Conservation (phyloP, 2,113 vertebrate genomes). For the Myiopsitta monachus region DNA sequence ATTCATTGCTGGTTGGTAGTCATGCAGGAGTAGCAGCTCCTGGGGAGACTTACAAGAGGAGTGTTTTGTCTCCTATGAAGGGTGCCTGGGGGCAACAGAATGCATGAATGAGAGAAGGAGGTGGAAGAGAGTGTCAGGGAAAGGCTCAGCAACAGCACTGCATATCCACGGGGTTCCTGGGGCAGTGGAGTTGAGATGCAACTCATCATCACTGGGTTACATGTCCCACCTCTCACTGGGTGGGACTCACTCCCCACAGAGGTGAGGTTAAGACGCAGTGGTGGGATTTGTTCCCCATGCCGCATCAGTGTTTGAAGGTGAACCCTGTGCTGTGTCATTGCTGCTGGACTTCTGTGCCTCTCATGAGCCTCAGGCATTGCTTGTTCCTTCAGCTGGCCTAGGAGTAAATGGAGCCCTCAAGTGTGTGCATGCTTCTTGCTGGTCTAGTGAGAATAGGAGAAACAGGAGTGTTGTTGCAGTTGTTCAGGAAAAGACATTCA, state of each 20-base stretch:
- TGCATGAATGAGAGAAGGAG: neutral
- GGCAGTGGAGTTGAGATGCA: neutral
- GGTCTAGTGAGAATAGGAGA: neutral
- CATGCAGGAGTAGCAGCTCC: neutral
- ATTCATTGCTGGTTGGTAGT: neutral
- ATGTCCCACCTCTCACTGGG: neutral
- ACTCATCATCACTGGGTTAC: neutral
- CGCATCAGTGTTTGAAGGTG: rapidly evolving
- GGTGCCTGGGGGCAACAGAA: neutral
- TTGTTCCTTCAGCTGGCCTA: neutral
- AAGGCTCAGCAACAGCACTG: neutral
- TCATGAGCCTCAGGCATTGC: neutral
- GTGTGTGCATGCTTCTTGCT: neutral
- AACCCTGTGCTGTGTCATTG: neutral
- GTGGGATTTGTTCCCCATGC: rapidly evolving
- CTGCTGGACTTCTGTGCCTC: neutral
- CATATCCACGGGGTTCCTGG: rapidly evolving
- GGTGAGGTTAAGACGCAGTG: rapidly evolving
- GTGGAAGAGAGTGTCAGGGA: neutral
- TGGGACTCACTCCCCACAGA: rapidly evolving
- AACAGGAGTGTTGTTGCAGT: neutral
- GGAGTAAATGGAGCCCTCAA: neutral
- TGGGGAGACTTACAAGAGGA: neutral
- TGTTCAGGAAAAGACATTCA: slow-evolving; percentile 6
- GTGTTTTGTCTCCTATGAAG: neutral